Percentiles rank a stretch among this genome's conserved stretches.
Conservation (phyloP, 2,888 invertebrate species). For the Scaptomyza cyrtandrae region DNA sequence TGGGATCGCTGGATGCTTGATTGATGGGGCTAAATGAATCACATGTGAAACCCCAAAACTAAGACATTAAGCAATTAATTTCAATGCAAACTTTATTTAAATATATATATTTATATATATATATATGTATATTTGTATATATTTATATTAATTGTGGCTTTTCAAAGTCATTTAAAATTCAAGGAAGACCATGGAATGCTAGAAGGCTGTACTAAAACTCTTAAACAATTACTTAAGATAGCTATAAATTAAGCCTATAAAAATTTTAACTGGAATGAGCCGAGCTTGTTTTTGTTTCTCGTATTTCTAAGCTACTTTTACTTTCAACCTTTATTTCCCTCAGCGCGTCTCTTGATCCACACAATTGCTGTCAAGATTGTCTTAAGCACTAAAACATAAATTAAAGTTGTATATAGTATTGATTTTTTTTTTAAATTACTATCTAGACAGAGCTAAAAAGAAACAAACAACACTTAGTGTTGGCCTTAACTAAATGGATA, state of each 20-base stretch:
- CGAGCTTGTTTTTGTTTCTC: constrained; percentile 23
- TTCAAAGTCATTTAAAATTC: constrained; percentile 68
- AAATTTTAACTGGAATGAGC: constrained; percentile 66
- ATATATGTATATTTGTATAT: constrained; percentile 43
- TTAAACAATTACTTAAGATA: constrained; percentile 39
- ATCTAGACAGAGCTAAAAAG: constrained; percentile 23
- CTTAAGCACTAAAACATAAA: constrained; percentile 66
- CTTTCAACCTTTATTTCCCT: constrained; percentile 77
- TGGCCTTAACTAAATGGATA: constrained; percentile 57
- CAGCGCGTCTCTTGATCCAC: constrained; percentile 53
- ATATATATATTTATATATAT: constrained; percentile 51
- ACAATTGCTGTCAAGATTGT: constrained; percentile 61
- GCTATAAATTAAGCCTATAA: constrained; percentile 53
- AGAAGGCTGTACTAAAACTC: constrained; percentile 53
- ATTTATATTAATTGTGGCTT: constrained; percentile 23
- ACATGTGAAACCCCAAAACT: constrained; percentile 19
- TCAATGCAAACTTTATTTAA: constrained; percentile 42
- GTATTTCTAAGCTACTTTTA: constrained; percentile 53
- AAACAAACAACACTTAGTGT: constrained; percentile 71
- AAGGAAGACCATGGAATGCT: constrained; percentile 78
- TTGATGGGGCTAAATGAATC: constrained; percentile 68
- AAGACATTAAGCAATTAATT: constrained; percentile 40
- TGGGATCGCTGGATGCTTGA: constrained; percentile 47
- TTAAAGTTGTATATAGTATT: constrained; percentile 50
- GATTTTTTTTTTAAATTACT: constrained; percentile 24